These are phyloP conservation scores for Eleginops maclovinus DNA, from an alignment of 2,113 vertebrate species.

Conservation along the genomic window DNA sequence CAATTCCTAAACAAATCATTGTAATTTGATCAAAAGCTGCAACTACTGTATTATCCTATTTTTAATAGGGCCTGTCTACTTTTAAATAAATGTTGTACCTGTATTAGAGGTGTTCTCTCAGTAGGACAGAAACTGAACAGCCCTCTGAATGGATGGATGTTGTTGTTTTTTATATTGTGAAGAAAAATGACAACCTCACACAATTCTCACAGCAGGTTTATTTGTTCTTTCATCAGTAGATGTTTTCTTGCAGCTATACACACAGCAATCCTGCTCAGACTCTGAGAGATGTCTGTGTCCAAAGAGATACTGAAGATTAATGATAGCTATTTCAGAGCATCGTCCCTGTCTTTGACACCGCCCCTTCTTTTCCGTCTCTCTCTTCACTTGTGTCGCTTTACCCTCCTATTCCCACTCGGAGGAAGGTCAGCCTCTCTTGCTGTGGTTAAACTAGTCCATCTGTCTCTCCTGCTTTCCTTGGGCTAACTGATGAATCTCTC, in stretches of 20 bases:
- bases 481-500: slow-evolving; percentile 59
- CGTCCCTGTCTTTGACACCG: slow-evolving; percentile 52
- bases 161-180: background rate
- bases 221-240: slow-evolving; percentile 12
- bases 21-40: background rate
- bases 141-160: slow-evolving; percentile 4
- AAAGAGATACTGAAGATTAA: slow-evolving; percentile 75
- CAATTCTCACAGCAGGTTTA: slow-evolving; percentile 11
- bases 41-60: background rate
- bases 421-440: slow-evolving; percentile 68
- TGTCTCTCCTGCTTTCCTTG: slow-evolving; percentile 57
- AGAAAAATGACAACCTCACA: slow-evolving; percentile 15
- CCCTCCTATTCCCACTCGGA: slow-evolving; percentile 31
- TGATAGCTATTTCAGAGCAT: slow-evolving; percentile 66
- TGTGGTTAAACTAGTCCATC: slow-evolving; percentile 69
- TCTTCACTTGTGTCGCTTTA: slow-evolving; percentile 10
- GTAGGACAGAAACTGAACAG: background rate
- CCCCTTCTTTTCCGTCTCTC: slow-evolving; percentile 26
- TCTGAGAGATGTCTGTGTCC: slow-evolving; percentile 53
- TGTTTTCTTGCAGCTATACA: background rate
- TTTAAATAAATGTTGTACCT: background rate
- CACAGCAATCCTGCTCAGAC: slow-evolving; percentile 23
- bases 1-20: background rate
- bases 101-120: background rate
- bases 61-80: background rate